Conservation (phyloP, 2,888 invertebrate genomes). For the Hypomecis atomaria region DNA sequence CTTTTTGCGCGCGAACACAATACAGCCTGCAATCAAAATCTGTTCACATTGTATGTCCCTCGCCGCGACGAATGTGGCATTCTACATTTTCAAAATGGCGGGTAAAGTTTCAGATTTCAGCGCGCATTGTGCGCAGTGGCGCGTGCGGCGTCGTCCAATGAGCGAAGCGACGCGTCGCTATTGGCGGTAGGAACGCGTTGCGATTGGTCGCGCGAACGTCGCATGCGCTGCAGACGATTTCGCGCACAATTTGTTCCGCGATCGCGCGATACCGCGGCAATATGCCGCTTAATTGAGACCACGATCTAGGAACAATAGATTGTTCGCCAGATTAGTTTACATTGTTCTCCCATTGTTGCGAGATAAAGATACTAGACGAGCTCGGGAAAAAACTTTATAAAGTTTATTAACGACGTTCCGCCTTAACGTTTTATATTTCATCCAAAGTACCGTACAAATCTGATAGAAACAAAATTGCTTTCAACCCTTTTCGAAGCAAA, state of each 20-base stretch:
- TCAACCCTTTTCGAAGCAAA: conserved; percentile 8
- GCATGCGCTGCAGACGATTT: conserved; percentile 49
- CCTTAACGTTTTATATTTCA: background rate
- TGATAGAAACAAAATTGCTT: background rate
- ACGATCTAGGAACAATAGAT: conserved; percentile 37
- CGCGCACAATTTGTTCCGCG: conserved; percentile 72
- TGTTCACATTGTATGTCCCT: conserved; percentile 44
- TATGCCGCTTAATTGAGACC: conserved; percentile 61
- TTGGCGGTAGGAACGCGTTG: conserved; percentile 46
- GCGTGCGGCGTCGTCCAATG: conserved; percentile 58
- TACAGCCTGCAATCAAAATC: conserved; percentile 27
- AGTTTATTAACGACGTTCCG: background rate
- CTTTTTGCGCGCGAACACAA: conserved; percentile 24
- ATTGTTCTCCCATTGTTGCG: conserved; percentile 44
- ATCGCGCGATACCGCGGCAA: conserved; percentile 57
- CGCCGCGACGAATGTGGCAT: conserved; percentile 58
- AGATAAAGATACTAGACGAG: conserved; percentile 12
- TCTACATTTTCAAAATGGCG: conserved; percentile 49
- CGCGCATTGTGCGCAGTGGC: conserved; percentile 63
- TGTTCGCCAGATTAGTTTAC: conserved; percentile 30
- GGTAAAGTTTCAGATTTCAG: conserved; percentile 66
- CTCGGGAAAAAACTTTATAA: background rate
- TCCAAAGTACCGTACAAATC: background rate
- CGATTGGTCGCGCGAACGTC: conserved; percentile 46
- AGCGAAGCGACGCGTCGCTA: conserved; percentile 33